Evolutionary conservation across 23 tunicate species (phyloP).

Genomic region (Diplosoma virens): DNA sequence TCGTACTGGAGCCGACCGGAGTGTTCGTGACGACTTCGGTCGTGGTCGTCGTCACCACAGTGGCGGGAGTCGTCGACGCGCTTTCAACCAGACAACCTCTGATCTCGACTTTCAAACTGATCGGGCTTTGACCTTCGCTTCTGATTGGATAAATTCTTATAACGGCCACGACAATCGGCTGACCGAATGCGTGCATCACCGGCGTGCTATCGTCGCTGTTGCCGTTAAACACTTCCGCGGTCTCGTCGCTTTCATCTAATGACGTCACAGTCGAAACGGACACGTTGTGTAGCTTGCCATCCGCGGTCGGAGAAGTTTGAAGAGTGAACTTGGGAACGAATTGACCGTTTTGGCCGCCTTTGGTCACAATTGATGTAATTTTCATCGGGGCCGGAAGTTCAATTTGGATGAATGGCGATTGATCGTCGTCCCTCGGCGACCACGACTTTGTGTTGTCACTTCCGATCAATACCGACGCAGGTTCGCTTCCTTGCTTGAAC

Average conservation of each 20-base stretch:
- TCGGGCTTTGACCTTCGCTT: constrained; percentile 1
- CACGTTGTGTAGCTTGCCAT: constrained; percentile 7
- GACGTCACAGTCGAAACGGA: constrained; percentile 16
- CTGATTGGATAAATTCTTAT: constrained; percentile 42
- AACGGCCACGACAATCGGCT: constrained; percentile 31
- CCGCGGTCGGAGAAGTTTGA: constrained; percentile 24
- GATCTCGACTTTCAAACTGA: constrained; percentile 47
- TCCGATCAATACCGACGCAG: constrained; percentile 17
- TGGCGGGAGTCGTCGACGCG: constrained; percentile 44
- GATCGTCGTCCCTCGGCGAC: constrained; percentile 57
- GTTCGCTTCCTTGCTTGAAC: constrained; percentile 26
- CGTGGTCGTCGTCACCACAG: constrained; percentile 56
- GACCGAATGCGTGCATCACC: constrained; percentile 36
- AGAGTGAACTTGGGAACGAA: constrained; percentile 43
- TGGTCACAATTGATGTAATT: constrained; percentile 56
- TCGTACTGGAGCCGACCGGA: neutral
- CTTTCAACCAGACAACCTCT: constrained; percentile 51
- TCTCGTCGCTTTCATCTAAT: constrained; percentile 7
- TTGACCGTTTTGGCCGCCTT: constrained; percentile 39
- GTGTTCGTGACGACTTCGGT: neutral
- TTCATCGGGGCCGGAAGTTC: constrained; percentile 35
- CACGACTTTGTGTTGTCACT: constrained; percentile 25
- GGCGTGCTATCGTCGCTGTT: constrained; percentile 41
- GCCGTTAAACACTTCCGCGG: constrained; percentile 33
- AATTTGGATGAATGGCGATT: constrained; percentile 52